Base-by-base conservation (phyloP, 2,888 invertebrate genomes). In the Diadegma fenestrale region DNA sequence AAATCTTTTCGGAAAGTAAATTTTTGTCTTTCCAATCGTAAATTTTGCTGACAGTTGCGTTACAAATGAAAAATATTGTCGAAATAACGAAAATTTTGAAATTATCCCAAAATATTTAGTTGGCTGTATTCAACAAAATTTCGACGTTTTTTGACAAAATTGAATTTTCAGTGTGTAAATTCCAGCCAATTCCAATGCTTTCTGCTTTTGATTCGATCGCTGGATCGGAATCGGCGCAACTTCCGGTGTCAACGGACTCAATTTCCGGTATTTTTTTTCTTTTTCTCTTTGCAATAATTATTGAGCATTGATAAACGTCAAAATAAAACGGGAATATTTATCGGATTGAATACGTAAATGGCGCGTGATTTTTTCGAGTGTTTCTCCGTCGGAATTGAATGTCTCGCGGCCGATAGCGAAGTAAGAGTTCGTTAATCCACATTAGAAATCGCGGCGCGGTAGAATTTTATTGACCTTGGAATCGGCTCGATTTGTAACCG, bases 381-480 rank as follows among this genome's bases (percentile, higher is more conserved):
- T 77, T 43, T 61, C 58, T 64, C 58, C 22, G 12, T n/a, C 43
- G 58, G 72, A 80, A 73, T 76, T 73, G 43, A 72, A 73, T 82
- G 69, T 37, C 58, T 81, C 78, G n/a, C n/a, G n/a, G n/a, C n/a
- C n/a, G 78, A 61, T 45, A 54, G 45, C 75, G 54, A 77, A 83
- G 86, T 77, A 86, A 83, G 80, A 86, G 83, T 73, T 76, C 37
- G 73, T 54, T 80, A 75, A 80, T 68, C 84, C 71, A 78, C 87
- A 84, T 88, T 88, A 86, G 88, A 88, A 89, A 87, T 88, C 79
- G 86, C 54, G 64, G 72, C 82, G 10, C 80, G 68, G 71, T 77
- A 68, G 86, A 85, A 88, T 90, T 89, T 87, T 88, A 86, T 87
- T 88, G 89, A 90, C 90, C 89, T 90, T 89, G 89, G 89, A 89